Base-by-base conservation (phyloP, 2,797 vertebrate genomes). In the Falco biarmicus region DNA sequence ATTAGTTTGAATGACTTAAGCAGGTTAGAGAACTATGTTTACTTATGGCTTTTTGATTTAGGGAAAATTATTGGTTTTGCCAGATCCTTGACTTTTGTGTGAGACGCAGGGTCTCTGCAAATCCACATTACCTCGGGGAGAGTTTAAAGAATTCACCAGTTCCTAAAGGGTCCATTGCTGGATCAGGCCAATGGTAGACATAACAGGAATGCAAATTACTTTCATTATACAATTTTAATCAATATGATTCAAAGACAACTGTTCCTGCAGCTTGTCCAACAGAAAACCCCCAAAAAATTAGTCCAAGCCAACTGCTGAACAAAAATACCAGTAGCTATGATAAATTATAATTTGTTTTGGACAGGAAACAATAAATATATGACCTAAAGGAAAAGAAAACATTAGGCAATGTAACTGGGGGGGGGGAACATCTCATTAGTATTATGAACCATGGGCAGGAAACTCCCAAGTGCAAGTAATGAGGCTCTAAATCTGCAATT, bases 161-260 rank as follows among this genome's bases (percentile, higher is more conserved):
- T 95, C 73, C 90, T 93, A 48, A 43, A 73, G 65, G 59, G 24
- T 81, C 66, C 54, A 13, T 59, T 50, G 13, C 66, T 87, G 43
- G 22, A 70, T 89, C 63, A 82, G 59, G 39, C 66, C 70, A 87
- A 37, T 47, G 31, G 50, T 51, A 76, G 92, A 29, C 63, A 69
- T 89, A 76, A 87, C 39, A 93, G 47, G 50, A 90, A 96, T 94
- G 77, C 63, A 96, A 94, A 96, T 95, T 16, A 79, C 68, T 90
- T 76, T n/a, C 29, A 84, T 92, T 65, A 84, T 90, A 87, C 78
- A 91, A 87, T 89, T 95, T 95, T 97, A 96, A 95, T 94, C 84
- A 95, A 79, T 84, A 37, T 13, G 37, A 54, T 69, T 91, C 66
- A 63, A 81, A 95, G 70, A 75, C 73, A 88, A 84, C 57, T 73